These are phyloP conservation scores for Himalopsyche anomala DNA, from an alignment of 2,888 invertebrate genomes.

Conservation along the genomic window DNA sequence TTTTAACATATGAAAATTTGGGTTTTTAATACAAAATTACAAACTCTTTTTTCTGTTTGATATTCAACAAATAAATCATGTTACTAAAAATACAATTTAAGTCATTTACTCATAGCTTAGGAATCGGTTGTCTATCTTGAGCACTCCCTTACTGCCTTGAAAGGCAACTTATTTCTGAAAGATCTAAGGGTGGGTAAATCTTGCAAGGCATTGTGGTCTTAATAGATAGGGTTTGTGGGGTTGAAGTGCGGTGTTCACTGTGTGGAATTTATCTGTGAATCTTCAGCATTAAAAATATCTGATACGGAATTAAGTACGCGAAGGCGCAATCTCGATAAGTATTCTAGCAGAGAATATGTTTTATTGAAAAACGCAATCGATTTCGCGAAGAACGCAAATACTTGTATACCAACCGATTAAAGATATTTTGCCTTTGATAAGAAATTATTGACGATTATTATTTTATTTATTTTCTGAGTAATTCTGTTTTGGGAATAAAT, in stretches of 20 bases:
- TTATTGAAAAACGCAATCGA: slow-evolving; percentile 34
- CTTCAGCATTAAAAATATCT: slow-evolving; percentile 31
- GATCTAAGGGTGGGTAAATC: slow-evolving; percentile 18
- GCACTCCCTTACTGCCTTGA: slow-evolving; percentile 28
- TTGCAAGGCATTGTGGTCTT: slow-evolving; percentile 37
- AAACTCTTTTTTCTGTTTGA: too few species aligned
- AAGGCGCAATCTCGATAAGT: slow-evolving; percentile 35
- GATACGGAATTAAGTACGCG: slow-evolving; percentile 49
- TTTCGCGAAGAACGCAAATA: neutral
- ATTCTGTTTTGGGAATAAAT: too few species aligned
- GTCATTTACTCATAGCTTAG: neutral
- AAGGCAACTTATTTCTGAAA: slow-evolving; percentile 36
- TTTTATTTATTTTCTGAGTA: too few species aligned
- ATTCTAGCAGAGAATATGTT: slow-evolving; percentile 37
- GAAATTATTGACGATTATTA: too few species aligned
- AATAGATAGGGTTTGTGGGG: slow-evolving; percentile 38
- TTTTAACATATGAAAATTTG: too few species aligned
- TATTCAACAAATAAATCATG: too few species aligned
- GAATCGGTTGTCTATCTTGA: neutral
- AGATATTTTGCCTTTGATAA: too few species aligned
- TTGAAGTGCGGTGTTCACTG: slow-evolving; percentile 26
- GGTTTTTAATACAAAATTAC: too few species aligned
- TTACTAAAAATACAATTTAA: too few species aligned
- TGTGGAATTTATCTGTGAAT: slow-evolving; percentile 25
- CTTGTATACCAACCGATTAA: neutral